Evolutionary conservation across 2,888 invertebrate genomes (phyloP), one percentile per base, ranked within the genome.

Genomic region (Arge pagana): DNA sequence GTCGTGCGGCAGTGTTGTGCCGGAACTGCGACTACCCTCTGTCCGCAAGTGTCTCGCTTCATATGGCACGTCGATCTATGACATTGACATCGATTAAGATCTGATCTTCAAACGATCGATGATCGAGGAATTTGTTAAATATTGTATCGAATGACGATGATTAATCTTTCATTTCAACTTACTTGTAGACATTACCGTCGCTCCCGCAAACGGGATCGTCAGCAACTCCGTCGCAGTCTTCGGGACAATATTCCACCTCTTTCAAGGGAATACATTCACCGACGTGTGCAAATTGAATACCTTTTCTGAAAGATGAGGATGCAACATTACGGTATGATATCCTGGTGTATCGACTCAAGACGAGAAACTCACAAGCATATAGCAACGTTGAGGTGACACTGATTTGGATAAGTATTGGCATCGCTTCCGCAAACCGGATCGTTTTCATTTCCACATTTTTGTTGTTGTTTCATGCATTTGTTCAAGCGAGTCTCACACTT

Each of bases 341-440:
- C 19, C 18, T 5, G 19, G 19, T 39, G 18, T 6, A 18, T 18
- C 8, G 19, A 48, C 37, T 33, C n/a, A 48, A 19, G 16, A 13
- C 10, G 35, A 16, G 10, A 30, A 62, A 82, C 90, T 85, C 79
- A 92, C 86, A 92, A 79, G 76, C 96, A 93, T 39, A 90, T 88
- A 15, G 92, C 92, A 53, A 89, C 84, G 67, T 89, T 89, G 61
- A 94, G 77, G 56, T 88, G 87, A 72, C 93, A 94, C 64, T 89
- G 86, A 72, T 90, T 92, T 56, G 83, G 82, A 79, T 94, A 94
- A 0, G 91, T 90, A 57, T 85, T 85, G 11, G 93, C 92, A 67
- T 94, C 93, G 5, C 92, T 92, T 1, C 93, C 94, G 66, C 94
- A 94, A n/a, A 93, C 87, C 2, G 89, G 90, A 73, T 90, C 90